phyloP scores from a whole-genome alignment of 2,888 invertebrate species.

The Parelbella ahira region DNA sequence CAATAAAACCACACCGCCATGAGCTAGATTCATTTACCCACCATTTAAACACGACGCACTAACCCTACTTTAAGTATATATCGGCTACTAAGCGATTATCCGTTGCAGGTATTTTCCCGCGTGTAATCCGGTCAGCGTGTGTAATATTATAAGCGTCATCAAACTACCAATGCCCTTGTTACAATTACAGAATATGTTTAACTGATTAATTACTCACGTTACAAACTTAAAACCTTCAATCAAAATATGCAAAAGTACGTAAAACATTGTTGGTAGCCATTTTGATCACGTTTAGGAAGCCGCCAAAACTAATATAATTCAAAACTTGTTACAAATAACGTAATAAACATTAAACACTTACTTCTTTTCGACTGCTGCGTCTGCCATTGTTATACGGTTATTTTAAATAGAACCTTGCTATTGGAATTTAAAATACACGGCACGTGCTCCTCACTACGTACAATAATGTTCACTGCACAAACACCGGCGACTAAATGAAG shows the following conservation, averaged over 20 bases:
- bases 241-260: constrained; percentile 30
- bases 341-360: constrained; percentile 69
- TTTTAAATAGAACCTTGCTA: constrained; percentile 44
- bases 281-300: constrained; percentile 75
- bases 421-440: constrained; percentile 43
- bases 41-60: constrained; percentile 21
- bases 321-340: constrained; percentile 37
- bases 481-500: constrained; percentile 75
- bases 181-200: constrained; percentile 27
- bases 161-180: constrained; percentile 42
- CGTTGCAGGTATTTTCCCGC: constrained; percentile 57
- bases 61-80: constrained; percentile 2
- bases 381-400: constrained; percentile 80
- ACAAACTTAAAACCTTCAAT: constrained; percentile 1
- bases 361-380: constrained; percentile 85
- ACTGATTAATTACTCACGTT: too few relatives aligned
- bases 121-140: constrained; percentile 55
- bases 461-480: constrained; percentile 72
- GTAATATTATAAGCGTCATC: constrained; percentile 40
- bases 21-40: constrained; percentile 4
- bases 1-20: constrained; percentile 11
- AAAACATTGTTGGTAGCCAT: constrained; percentile 75
- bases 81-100: constrained; percentile 12
- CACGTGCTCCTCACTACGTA: constrained; percentile 70
- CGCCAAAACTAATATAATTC: constrained; percentile 70